A percentile compares a stretch with the other conserved stretches of the same genome.
Conservation (phyloP, 2,113 vertebrate species). For the Rhagologus leucostigma region DNA sequence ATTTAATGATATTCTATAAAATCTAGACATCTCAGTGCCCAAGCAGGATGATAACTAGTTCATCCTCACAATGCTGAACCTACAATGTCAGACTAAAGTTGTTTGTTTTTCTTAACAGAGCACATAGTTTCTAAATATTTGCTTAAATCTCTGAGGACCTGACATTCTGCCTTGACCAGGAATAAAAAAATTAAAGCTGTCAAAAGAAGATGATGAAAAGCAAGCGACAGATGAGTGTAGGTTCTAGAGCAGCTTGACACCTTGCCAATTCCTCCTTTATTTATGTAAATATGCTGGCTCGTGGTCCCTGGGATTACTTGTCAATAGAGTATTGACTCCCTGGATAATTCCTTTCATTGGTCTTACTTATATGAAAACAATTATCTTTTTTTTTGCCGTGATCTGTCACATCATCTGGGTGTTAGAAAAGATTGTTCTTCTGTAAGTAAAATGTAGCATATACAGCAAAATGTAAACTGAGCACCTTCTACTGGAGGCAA, state of each 20-base stretch:
- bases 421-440: neutral
- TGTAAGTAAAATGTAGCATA: neutral
- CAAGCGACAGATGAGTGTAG: accelerated
- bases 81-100: neutral
- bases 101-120: neutral
- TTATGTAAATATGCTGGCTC: neutral
- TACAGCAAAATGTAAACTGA: neutral
- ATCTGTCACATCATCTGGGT: neutral
- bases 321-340: neutral
- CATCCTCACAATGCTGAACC: neutral
- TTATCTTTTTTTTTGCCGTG: neutral
- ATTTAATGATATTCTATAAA: neutral
- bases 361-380: neutral
- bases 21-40: neutral
- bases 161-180: neutral
- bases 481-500: neutral
- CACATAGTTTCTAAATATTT: neutral
- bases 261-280: accelerated
- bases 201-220: neutral
- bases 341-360: neutral
- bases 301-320: neutral
- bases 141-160: neutral
- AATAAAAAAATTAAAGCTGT: neutral
- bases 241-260: neutral
- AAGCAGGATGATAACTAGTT: neutral